Conservation (phyloP, 2,888 invertebrate species). For the Athripsodes cinereus region DNA sequence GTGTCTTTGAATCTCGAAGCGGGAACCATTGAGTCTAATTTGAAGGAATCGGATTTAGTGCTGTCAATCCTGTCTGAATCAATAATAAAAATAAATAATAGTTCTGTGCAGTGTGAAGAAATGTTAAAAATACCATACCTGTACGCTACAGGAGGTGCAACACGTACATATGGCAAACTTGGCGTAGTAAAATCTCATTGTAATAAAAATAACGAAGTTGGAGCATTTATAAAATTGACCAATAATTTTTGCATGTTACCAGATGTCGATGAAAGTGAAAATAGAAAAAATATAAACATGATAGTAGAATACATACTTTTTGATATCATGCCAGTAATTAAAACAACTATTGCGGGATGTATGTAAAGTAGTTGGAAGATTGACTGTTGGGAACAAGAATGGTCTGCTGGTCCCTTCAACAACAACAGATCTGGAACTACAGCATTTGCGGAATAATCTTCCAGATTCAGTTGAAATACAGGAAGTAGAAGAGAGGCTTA, state of each 20-base stretch:
- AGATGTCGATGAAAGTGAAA: conserved; percentile 94
- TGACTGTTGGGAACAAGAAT: conserved; percentile 90
- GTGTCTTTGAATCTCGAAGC: too few species aligned
- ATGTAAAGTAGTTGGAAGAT: conserved; percentile 88
- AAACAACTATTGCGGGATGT: conserved; percentile 90
- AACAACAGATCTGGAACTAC: conserved; percentile 78
- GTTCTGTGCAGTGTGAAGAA: too few species aligned
- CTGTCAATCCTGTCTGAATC: too few species aligned
- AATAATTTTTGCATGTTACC: conserved; percentile 96
- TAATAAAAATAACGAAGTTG: conserved; percentile 97
- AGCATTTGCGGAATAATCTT: conserved; percentile 87
- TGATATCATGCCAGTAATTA: conserved; percentile 94
- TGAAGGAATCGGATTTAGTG: too few species aligned
- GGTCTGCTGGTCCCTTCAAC: conserved; percentile 90
- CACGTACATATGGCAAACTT: too few species aligned
- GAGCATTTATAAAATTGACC: conserved; percentile 95
- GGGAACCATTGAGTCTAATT: too few species aligned
- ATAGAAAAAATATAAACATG: conserved; percentile 99
- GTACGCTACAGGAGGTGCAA: too few species aligned
- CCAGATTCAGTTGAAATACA: conserved; percentile 90
- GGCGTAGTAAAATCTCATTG: conserved; percentile 96
- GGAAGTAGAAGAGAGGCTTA: conserved; percentile 94
- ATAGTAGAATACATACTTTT: conserved; percentile 91
- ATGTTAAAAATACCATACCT: too few species aligned
- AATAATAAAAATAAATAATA: too few species aligned